Evolutionary conservation across 2,113 vertebrate genomes (phyloP).

Genomic region (Oreocharis arfaki): DNA sequence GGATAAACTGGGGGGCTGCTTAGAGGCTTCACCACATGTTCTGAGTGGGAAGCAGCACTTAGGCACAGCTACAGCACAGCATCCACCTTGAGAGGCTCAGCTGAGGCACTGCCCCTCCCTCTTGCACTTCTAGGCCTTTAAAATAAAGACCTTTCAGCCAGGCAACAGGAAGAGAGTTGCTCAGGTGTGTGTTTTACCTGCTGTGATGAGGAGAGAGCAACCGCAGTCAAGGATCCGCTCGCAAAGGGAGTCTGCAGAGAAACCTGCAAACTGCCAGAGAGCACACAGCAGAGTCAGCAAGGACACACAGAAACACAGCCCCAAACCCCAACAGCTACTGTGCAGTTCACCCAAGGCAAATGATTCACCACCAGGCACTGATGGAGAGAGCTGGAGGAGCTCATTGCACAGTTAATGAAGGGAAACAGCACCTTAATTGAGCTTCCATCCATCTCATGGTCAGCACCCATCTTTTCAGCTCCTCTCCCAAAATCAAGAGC

Average conservation of each 20-base stretch:
- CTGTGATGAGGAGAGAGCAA: slow-evolving; percentile 88
- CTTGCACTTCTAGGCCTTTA: background rate
- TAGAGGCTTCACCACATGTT: background rate
- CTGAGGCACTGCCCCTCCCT: background rate
- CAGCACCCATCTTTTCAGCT: background rate
- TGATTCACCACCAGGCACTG: background rate
- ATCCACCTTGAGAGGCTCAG: background rate
- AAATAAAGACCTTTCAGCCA: background rate
- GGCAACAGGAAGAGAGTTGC: background rate
- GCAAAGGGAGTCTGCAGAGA: slow-evolving; percentile 91
- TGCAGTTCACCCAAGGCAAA: background rate
- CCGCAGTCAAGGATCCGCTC: slow-evolving; percentile 88
- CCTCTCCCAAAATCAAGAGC: background rate
- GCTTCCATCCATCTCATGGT: background rate
- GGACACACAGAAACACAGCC: background rate
- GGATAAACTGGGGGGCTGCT: background rate
- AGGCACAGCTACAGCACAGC: background rate
- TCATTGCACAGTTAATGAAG: background rate
- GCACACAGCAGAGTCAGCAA: background rate
- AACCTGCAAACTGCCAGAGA: slow-evolving; percentile 89
- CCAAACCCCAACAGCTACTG: background rate
- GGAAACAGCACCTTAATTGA: background rate
- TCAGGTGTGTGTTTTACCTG: slow-evolving; percentile 72
- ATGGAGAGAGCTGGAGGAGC: background rate
- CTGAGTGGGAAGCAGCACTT: background rate